phyloP scores from a whole-genome alignment of 2,888 invertebrate species.

The Tipula lateralis region DNA sequence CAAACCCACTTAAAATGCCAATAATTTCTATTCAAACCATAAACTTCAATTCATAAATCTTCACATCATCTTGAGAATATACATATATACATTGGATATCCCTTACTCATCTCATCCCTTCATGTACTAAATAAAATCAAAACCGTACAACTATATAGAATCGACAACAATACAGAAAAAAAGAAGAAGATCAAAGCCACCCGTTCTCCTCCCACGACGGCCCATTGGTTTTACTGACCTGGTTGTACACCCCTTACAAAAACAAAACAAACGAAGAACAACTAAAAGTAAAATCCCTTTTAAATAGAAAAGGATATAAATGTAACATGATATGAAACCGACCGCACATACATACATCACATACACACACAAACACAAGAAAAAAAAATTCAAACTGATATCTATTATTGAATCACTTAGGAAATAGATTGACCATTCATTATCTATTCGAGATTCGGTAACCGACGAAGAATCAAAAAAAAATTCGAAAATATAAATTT shows the following conservation, averaged over 20 bases:
- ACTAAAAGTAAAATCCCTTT: background rate
- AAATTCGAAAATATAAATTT: background rate
- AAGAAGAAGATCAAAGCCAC: background rate
- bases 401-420: slow-evolving; percentile 24
- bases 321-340: background rate
- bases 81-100: too few species aligned
- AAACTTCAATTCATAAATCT: background rate
- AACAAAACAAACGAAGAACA: background rate
- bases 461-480: background rate
- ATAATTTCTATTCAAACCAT: slow-evolving; percentile 7
- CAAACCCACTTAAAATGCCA: slow-evolving; percentile 11
- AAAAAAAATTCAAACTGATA: background rate
- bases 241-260: background rate
- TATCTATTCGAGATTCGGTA: background rate
- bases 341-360: background rate
- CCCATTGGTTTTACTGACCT: background rate
- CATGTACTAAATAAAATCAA: background rate
- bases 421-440: slow-evolving; percentile 14
- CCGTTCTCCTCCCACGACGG: background rate
- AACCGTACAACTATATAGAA: background rate
- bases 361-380: background rate
- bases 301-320: background rate
- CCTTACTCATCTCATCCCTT: background rate
- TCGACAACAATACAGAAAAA: background rate
- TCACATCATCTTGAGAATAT: background rate